phyloP scores from a whole-genome alignment of 2,797 vertebrate species.

The Arctocebus calabarensis region DNA sequence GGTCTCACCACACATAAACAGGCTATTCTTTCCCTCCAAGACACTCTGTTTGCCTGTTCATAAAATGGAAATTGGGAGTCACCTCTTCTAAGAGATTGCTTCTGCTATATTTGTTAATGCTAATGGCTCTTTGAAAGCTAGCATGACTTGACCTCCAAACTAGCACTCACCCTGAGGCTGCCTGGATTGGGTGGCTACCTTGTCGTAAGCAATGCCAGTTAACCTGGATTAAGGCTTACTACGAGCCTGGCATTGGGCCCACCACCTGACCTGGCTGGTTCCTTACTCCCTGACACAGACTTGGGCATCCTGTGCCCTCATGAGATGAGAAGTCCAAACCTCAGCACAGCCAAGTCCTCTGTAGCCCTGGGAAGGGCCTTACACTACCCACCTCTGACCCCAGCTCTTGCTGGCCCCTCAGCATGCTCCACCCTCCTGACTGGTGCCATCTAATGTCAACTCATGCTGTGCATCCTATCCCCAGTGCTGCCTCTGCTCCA shows the following conservation, averaged over 20 bases:
- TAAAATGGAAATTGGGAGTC: background rate
- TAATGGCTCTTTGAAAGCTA: background rate
- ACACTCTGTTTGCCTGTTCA: background rate
- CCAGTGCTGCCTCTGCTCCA: background rate
- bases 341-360: accelerated
- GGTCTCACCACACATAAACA: accelerated
- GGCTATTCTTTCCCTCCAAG: accelerated
- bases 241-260: accelerated
- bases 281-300: background rate
- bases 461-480: accelerated
- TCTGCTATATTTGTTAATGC: background rate
- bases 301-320: accelerated
- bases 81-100: accelerated
- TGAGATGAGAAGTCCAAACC: background rate
- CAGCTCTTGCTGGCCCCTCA: background rate
- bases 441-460: background rate
- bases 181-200: background rate
- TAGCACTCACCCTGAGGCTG: accelerated
- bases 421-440: accelerated
- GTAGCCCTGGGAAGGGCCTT: too few species aligned
- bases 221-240: accelerated
- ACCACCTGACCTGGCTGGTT: accelerated
- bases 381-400: background rate
- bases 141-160: background rate
- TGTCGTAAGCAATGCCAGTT: accelerated